These are phyloP conservation scores for Nipponacmea schrenckii DNA, from an alignment of 2,888 invertebrate species.

Conservation along the genomic window DNA sequence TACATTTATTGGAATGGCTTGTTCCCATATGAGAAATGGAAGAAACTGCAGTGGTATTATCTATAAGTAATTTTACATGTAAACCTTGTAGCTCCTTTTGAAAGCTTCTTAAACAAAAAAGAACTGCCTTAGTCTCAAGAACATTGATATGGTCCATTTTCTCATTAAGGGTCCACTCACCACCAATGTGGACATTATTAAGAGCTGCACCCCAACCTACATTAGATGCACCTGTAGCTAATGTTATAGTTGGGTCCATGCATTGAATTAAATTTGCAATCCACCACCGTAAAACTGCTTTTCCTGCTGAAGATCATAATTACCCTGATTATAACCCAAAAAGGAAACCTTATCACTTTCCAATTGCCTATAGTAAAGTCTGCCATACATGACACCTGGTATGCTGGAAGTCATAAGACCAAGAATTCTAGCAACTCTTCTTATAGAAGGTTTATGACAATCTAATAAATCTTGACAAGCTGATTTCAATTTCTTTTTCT, in stretches of 20 bases:
- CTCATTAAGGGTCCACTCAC: not conserved
- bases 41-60: constrained; percentile 19
- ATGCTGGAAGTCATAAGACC: no score
- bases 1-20: constrained; percentile 7
- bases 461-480: not conserved
- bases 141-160: not conserved
- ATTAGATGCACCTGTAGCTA: not conserved
- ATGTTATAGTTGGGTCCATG: not conserved
- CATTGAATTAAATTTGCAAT: constrained; percentile 7
- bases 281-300: constrained; percentile 22
- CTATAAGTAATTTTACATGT: constrained; percentile 10
- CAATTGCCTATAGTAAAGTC: no score
- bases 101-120: not conserved
- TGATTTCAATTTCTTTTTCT: no score
- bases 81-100: not conserved
- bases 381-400: no score
- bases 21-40: constrained; percentile 18
- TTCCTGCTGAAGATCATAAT: not conserved
- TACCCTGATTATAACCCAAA: constrained; percentile 10
- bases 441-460: not conserved
- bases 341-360: constrained; percentile 10
- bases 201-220: constrained; percentile 17
- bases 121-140: constrained; percentile 3
- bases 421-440: constrained; percentile 13
- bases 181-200: not conserved